phyloP scores from a whole-genome alignment of 2,888 invertebrate genomes.

The Hyposoter dolosus region DNA sequence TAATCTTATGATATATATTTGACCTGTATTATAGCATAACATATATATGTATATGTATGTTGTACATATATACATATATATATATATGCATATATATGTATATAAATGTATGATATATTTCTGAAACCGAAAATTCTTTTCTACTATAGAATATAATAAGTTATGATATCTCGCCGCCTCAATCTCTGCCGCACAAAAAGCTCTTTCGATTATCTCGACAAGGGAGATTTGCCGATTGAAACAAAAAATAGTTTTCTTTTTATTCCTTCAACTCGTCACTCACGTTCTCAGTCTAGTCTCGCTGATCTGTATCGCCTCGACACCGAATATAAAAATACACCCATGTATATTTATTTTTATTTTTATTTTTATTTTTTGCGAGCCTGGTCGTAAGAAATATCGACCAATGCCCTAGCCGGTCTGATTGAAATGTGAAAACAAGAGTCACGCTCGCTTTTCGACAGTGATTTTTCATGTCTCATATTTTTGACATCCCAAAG shows the following conservation, averaged over 20 bases:
- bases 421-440: slow-evolving; percentile 28
- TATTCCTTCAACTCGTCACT: slow-evolving; percentile 40
- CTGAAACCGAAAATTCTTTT: slow-evolving; percentile 33
- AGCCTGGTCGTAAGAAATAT: slow-evolving; percentile 15
- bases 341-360: not conserved
- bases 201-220: slow-evolving; percentile 50
- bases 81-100: too few species aligned
- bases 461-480: slow-evolving; percentile 50
- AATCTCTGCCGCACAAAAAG: slow-evolving; percentile 57
- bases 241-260: slow-evolving; percentile 9
- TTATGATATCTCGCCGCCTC: slow-evolving; percentile 55
- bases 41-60: slow-evolving; percentile 26
- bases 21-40: slow-evolving; percentile 42
- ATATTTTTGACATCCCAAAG: not conserved
- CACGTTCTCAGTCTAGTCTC: slow-evolving; percentile 61
- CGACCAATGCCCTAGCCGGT: slow-evolving; percentile 18
- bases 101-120: slow-evolving; percentile 37
- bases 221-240: slow-evolving; percentile 41
- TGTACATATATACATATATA: too few species aligned
- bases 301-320: slow-evolving; percentile 56
- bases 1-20: slow-evolving; percentile 20
- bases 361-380: slow-evolving; percentile 19
- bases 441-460: slow-evolving; percentile 61
- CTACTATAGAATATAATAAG: slow-evolving; percentile 46
- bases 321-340: slow-evolving; percentile 13